These are phyloP conservation scores for Anomalospiza imberbis DNA, from an alignment of 2,797 vertebrate species.

Conservation along the genomic window DNA sequence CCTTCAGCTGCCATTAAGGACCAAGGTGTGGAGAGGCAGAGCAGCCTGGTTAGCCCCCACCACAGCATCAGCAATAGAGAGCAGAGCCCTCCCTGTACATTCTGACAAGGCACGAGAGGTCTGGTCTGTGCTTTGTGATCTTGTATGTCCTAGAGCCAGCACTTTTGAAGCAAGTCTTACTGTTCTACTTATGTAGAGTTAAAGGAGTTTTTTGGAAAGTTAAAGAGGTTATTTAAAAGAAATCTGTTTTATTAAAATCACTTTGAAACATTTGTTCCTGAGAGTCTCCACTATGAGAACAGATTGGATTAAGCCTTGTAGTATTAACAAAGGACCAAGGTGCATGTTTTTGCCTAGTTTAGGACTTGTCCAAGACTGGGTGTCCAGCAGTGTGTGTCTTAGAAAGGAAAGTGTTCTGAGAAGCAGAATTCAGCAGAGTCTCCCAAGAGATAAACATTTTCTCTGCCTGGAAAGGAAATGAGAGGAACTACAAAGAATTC, in stretches of 20 bases:
- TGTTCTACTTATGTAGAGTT: not conserved
- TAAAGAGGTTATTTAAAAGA: conserved; percentile 21
- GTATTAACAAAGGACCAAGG: not conserved
- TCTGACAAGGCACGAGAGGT: not conserved
- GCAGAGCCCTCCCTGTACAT: not conserved
- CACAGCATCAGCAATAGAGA: not conserved
- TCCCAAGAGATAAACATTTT: not conserved
- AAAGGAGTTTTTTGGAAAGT: not conserved
- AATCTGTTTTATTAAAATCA: conserved; percentile 52
- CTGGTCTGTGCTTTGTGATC: not conserved
- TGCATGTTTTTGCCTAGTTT: not conserved
- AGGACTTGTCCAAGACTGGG: not conserved
- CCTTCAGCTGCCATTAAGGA: not conserved
- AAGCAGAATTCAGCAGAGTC: not conserved
- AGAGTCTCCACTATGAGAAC: conserved; percentile 16
- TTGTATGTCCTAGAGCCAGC: not conserved
- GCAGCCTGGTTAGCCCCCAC: not conserved
- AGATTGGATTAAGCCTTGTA: not conserved
- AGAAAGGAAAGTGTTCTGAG: not conserved
- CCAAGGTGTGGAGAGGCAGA: not conserved
- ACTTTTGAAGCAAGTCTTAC: not conserved
- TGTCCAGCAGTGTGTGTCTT: not conserved
- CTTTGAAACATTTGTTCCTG: conserved; percentile 43
- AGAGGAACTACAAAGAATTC: conserved; percentile 1
- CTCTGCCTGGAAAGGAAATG: not conserved